Percentiles rank a stretch among this genome's conserved stretches.
Conservation (phyloP, 2,888 invertebrate genomes). For the Flexamia atlantica region DNA sequence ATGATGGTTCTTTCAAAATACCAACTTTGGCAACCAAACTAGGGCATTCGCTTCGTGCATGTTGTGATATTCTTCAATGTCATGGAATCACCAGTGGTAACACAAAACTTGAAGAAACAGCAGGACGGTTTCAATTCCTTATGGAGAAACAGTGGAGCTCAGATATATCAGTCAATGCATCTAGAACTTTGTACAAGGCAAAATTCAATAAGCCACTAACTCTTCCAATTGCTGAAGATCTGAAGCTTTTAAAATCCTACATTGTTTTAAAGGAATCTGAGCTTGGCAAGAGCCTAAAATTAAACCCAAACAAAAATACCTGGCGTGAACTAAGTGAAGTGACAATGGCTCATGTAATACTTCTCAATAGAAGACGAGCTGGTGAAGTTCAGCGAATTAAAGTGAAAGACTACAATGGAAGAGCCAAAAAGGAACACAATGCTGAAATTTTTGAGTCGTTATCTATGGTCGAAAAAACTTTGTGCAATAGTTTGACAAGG, state of each 20-base stretch:
- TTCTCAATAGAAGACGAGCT: neutral
- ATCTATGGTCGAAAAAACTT: neutral
- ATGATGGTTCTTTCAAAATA: neutral
- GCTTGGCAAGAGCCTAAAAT: neutral
- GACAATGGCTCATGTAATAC: neutral
- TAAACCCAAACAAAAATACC: neutral
- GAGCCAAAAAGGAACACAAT: conserved; percentile 2
- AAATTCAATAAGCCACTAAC: neutral
- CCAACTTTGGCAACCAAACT: neutral
- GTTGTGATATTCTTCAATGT: neutral
- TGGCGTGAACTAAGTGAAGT: conserved; percentile 3
- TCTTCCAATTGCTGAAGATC: neutral
- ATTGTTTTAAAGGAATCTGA: neutral
- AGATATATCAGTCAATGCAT: neutral
- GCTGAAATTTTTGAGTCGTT: neutral
- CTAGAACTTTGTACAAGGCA: conserved; percentile 5
- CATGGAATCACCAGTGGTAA: neutral
- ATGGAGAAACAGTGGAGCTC: neutral
- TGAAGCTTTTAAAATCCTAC: neutral
- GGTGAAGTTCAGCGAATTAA: conserved; percentile 1
- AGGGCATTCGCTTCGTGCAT: neutral
- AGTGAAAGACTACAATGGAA: neutral
- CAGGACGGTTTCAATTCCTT: neutral
- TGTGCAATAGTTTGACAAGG: neutral
- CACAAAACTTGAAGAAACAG: neutral